Percentiles rank a stretch among this genome's conserved stretches.
Evolutionary conservation across 2,888 invertebrate species (phyloP).

Genomic region (Folsomia candida): DNA sequence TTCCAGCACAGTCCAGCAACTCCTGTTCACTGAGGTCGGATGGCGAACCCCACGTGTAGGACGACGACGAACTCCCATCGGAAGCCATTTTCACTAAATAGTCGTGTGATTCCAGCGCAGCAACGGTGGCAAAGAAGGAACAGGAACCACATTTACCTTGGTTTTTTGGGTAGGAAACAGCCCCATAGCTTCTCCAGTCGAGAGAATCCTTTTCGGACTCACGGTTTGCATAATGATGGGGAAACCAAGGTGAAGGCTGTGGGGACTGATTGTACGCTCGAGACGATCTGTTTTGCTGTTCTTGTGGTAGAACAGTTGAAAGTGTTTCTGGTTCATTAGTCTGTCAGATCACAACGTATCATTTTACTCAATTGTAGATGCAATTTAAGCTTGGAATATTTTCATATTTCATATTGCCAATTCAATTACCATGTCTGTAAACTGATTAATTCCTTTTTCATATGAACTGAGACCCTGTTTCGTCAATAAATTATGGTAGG

Average conservation of each 20-base stretch:
- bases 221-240: not conserved
- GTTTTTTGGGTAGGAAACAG: not conserved
- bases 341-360: no score
- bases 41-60: not conserved
- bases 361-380: no score
- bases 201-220: not conserved
- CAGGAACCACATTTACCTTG: not conserved
- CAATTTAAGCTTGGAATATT: no score
- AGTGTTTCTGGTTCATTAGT: no score
- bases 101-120: not conserved
- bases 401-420: no score
- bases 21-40: not conserved
- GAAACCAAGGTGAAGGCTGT: not conserved
- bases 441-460: not conserved
- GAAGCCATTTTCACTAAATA: not conserved
- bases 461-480: not conserved
- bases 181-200: not conserved
- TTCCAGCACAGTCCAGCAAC: not conserved
- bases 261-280: not conserved
- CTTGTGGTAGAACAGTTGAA: no score
- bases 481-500: not conserved
- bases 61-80: not conserved
- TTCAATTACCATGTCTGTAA: not conserved
- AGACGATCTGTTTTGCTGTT: not conserved
- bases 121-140: not conserved